phyloP scores from a whole-genome alignment of 2,888 invertebrate species.

The Aporophyla nigra region DNA sequence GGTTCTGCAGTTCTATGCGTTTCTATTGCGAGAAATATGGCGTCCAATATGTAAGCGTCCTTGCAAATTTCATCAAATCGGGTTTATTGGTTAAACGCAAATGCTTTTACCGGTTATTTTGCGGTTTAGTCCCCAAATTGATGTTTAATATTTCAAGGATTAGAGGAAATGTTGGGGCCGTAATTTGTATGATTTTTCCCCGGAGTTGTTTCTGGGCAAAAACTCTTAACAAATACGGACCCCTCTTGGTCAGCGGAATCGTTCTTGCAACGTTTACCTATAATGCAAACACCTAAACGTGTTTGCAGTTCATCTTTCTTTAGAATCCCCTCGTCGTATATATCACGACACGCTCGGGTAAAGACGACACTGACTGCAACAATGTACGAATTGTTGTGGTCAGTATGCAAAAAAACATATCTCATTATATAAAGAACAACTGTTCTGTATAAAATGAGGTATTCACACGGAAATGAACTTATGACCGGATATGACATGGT shows the following conservation, averaged over 20 bases:
- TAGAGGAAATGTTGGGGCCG: not conserved
- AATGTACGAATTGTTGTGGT: not conserved
- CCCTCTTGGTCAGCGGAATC: not conserved
- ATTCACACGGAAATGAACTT: not conserved
- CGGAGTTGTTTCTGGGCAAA: not conserved
- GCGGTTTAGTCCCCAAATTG: conserved; percentile 12
- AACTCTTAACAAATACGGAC: conserved; percentile 5
- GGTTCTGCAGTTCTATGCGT: not conserved
- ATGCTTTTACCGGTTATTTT: not conserved
- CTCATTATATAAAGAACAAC: not conserved
- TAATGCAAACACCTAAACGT: conserved; percentile 3
- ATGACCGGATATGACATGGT: conserved; percentile 14
- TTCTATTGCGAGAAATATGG: not conserved
- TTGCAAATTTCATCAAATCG: conserved; percentile 1
- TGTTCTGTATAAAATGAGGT: not conserved
- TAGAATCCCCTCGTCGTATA: conserved; percentile 27
- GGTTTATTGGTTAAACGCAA: conserved; percentile 11
- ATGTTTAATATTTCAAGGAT: not conserved
- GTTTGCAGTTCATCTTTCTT: conserved; percentile 23
- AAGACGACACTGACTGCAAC: conserved; percentile 17
- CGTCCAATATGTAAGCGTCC: not conserved
- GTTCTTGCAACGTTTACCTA: conserved; percentile 30
- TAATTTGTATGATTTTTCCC: conserved; percentile 7
- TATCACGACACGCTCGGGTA: conserved; percentile 12
- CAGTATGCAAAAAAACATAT: not conserved